Percentiles rank a stretch among this genome's conserved stretches.
These are phyloP conservation scores for Eubasilissa regina DNA, from an alignment of 1,140 invertebrate genomes.

Conservation along the genomic window DNA sequence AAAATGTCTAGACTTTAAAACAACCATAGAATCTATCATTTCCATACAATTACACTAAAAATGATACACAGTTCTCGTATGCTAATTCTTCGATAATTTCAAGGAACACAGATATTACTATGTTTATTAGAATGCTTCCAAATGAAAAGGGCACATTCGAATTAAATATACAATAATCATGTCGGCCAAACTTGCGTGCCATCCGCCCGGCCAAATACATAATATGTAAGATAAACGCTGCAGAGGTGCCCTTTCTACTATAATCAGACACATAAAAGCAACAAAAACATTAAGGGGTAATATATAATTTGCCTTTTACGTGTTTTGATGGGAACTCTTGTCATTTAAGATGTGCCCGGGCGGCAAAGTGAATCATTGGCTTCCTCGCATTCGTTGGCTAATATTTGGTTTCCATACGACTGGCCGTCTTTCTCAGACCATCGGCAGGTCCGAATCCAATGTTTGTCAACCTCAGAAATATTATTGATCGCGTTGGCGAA, in stretches of 20 bases:
- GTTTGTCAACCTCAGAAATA: neutral
- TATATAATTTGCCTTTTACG: neutral
- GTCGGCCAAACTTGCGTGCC: neutral
- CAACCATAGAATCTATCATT: too few relatives aligned
- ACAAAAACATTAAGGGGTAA: neutral
- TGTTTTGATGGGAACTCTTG: neutral
- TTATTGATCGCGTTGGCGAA: too few relatives aligned
- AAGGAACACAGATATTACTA: neutral
- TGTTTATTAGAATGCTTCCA: neutral
- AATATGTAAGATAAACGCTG: neutral
- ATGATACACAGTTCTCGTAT: too few relatives aligned
- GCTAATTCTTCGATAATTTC: neutral
- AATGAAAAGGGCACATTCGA: neutral
- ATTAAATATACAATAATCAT: constrained; percentile 12
- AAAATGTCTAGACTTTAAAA: too few relatives aligned
- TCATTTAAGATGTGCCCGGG: constrained; percentile 2
- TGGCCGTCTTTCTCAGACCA: neutral
- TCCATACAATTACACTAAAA: too few relatives aligned
- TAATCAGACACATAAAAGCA: neutral
- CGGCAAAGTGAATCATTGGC: neutral
- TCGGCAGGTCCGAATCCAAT: neutral
- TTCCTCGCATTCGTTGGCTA: constrained; percentile 4
- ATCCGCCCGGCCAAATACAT: neutral
- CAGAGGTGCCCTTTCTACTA: constrained; percentile 13
- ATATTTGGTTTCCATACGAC: neutral